Evolutionary conservation across 35 echinoderm and acorn worm genomes (phyloP).

Genomic region (Holothuria glaberrima): DNA sequence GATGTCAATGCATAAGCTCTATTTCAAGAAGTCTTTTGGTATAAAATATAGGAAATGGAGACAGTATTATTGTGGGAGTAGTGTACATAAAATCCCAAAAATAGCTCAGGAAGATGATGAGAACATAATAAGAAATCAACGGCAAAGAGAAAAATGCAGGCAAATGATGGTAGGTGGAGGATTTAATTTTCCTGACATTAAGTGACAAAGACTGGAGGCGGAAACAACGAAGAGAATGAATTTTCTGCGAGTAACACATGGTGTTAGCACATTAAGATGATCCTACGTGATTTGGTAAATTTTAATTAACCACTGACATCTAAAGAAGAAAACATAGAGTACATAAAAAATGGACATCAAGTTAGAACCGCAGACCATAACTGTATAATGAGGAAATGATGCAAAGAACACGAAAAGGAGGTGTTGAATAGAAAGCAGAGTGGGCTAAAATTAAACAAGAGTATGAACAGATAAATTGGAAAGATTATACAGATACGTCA

Average conservation of each 20-base stretch:
- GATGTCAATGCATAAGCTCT: too few relatives aligned
- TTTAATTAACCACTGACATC: constrained; percentile 9
- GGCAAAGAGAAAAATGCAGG: too few relatives aligned
- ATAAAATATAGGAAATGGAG: background rate
- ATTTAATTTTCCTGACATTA: constrained; percentile 31
- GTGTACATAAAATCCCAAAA: background rate
- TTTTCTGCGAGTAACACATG: background rate
- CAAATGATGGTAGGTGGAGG: background rate
- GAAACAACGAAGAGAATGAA: background rate
- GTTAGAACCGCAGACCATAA: background rate
- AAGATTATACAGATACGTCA: background rate
- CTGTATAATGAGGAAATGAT: constrained; percentile 19
- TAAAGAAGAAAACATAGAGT: background rate
- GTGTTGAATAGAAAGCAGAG: constrained; percentile 11
- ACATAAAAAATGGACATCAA: background rate
- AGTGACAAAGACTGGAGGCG: background rate
- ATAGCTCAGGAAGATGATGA: background rate
- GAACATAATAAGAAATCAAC: background rate
- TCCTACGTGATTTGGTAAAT: background rate
- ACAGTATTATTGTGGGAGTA: constrained; percentile 9
- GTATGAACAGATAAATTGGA: background rate
- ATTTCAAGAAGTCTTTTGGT: constrained; percentile 27
- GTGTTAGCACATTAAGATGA: background rate
- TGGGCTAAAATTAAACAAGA: background rate
- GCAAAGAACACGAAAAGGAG: constrained; percentile 6